Evolutionary conservation across 2,888 invertebrate genomes (phyloP), one percentile per base, ranked within the genome.

Genomic region (Drosophila kuntzei): DNA sequence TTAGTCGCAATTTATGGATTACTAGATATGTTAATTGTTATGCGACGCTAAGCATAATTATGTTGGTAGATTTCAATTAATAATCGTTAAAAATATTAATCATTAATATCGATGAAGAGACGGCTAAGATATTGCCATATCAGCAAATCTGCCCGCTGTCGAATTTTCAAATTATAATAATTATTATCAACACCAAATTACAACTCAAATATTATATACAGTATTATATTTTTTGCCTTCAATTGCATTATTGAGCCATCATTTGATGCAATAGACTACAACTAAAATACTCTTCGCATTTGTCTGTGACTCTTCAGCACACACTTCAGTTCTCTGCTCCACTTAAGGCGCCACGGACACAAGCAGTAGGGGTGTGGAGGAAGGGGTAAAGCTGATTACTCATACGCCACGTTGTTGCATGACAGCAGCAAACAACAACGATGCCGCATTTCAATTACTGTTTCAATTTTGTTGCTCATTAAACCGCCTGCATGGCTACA

Each of bases 391-490:
- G 49, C 57, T 65, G 64, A 85, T 82, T 79, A 82, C 86, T 78
- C 76, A 77, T 73, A 74, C 58, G 70, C 58, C 70, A 60, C 59
- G 70, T 60, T 72, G 69, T 65, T 71, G 71, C 79, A 64, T 75
- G 71, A 71, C 58, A 53, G 57, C 46, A 36, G 8, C 41, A 63
- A 63, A 51, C 58, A 63, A 43, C 58, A n/a, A 41, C 59, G 36
- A 55, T 29, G 59, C 43, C 60, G 67, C 50, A 76, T 76, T 84
- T 83, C 76, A 87, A 83, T 84, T 83, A 87, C 68, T 66, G 65
- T 84, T 84, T 80, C 71, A 87, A 84, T 75, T 83, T 83, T 74
- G 84, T 80, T 84, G 68, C 84, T 83, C 85, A 83, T 83, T 83
- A 87, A 80, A 73, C 37, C 61, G 61, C 63, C 76, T 75, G 75